A percentile compares a stretch with the other conserved stretches of the same genome.
Evolutionary conservation across 1,140 invertebrate genomes (phyloP).

Genomic region (Drosophila funebris): DNA sequence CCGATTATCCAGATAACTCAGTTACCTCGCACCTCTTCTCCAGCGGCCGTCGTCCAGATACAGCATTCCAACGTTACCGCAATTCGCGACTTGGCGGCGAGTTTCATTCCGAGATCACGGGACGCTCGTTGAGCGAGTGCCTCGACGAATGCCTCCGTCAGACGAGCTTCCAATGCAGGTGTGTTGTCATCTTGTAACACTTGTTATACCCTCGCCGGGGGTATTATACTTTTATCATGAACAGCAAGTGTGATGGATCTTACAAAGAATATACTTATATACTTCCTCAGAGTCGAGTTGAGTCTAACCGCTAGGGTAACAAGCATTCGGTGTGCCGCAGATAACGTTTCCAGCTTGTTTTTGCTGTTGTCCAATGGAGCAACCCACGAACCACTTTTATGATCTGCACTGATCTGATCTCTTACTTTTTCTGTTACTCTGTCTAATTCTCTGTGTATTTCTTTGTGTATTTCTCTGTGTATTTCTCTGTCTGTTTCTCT

Average conservation of each 20-base stretch:
- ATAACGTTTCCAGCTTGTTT: conserved; percentile 9
- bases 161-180: conserved; percentile 92
- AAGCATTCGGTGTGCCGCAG: not conserved
- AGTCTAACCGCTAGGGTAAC: not conserved
- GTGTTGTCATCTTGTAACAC: conserved; percentile 33
- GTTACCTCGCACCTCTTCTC: conserved; percentile 92
- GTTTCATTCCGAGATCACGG: conserved; percentile 95
- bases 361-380: conserved; percentile 9
- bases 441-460: not conserved
- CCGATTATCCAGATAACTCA: conserved; percentile 93
- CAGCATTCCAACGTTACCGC: conserved; percentile 94
- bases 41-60: conserved; percentile 91
- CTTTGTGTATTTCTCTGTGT: not conserved
- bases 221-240: too few relatives aligned
- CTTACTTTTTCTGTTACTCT: conserved; percentile 2
- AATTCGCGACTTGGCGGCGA: conserved; percentile 93
- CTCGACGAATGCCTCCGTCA: conserved; percentile 94
- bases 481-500: not conserved
- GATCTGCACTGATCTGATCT: conserved; percentile 18
- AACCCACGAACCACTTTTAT: conserved; percentile 18
- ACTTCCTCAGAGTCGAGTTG: too few relatives aligned
- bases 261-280: too few relatives aligned
- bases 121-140: conserved; percentile 93
- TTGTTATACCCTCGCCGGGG: not conserved
- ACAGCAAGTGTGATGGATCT: too few relatives aligned